phyloP scores from a whole-genome alignment of 2,113 vertebrate genomes.

The Hyaena hyaena region DNA sequence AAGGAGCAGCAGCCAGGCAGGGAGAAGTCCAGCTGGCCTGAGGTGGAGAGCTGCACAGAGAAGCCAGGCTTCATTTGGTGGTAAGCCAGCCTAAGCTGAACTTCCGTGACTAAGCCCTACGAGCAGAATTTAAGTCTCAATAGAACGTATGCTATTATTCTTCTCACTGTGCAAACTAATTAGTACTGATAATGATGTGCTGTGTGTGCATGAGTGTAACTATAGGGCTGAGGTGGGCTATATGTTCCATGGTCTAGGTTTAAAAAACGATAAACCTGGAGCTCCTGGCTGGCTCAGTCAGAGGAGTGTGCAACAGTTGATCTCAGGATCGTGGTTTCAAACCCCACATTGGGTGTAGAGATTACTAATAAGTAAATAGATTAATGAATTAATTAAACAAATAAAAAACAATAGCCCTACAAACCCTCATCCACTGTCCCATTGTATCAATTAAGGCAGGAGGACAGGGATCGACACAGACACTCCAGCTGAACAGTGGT shows the following conservation, averaged over 20 bases:
- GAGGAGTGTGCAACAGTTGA: not conserved
- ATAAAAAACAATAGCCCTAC: accelerated
- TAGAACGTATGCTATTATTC: not conserved
- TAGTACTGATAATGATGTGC: not conserved
- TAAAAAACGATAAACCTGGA: not conserved
- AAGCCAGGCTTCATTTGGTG: not conserved
- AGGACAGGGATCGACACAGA: not conserved
- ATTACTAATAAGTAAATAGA: not conserved
- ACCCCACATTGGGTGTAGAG: not conserved
- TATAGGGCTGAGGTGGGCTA: not conserved
- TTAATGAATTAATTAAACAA: not conserved
- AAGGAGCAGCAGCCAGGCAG: too few relatives aligned
- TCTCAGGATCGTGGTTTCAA: not conserved
- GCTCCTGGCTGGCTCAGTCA: not conserved
- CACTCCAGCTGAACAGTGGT: accelerated
- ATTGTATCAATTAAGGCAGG: not conserved
- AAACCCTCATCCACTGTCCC: not conserved
- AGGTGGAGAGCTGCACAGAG: not conserved
- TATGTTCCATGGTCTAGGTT: not conserved
- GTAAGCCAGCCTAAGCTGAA: not conserved
- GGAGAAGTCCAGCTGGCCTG: not conserved
- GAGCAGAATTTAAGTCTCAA: not conserved
- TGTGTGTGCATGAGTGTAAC: not conserved
- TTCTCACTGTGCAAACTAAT: not conserved
- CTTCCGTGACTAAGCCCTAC: not conserved